phyloP scores from a whole-genome alignment of 2,888 invertebrate genomes.

The Tridacna crocea region DNA sequence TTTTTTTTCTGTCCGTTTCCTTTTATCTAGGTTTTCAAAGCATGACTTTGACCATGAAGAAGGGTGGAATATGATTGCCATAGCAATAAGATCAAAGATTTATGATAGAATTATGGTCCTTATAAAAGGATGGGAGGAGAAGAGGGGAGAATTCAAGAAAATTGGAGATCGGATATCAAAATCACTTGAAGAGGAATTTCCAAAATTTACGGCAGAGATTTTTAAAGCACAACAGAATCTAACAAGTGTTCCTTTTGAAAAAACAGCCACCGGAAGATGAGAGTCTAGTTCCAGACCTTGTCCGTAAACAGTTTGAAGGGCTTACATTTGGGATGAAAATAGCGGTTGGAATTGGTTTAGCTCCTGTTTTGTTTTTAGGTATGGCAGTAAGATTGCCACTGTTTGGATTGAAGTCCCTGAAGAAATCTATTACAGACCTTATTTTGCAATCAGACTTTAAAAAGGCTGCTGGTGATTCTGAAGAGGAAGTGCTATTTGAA shows the following conservation, averaged over 20 bases:
- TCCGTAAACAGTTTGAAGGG: constrained; percentile 53
- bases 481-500: constrained; percentile 45
- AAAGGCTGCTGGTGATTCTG: constrained; percentile 46
- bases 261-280: constrained; percentile 29
- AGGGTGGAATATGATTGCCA: constrained; percentile 56
- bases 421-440: constrained; percentile 53
- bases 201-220: constrained; percentile 67
- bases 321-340: constrained; percentile 61
- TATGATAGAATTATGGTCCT: constrained; percentile 55
- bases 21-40: constrained; percentile 38
- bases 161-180: constrained; percentile 59
- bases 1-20: too few species aligned
- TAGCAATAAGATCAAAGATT: constrained; percentile 55
- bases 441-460: constrained; percentile 56
- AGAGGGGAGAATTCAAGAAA: constrained; percentile 57
- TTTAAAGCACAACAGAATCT: constrained; percentile 65
- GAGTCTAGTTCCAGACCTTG: constrained; percentile 56
- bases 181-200: constrained; percentile 65
- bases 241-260: constrained; percentile 8
- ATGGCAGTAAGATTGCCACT: constrained; percentile 67
- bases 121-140: constrained; percentile 68
- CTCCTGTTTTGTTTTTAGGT: constrained; percentile 70
- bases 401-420: constrained; percentile 64
- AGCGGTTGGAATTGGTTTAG: constrained; percentile 67
- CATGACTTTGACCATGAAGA: constrained; percentile 42